phyloP scores from a whole-genome alignment of 2,113 vertebrate species.

The Accipiter virgatus region DNA sequence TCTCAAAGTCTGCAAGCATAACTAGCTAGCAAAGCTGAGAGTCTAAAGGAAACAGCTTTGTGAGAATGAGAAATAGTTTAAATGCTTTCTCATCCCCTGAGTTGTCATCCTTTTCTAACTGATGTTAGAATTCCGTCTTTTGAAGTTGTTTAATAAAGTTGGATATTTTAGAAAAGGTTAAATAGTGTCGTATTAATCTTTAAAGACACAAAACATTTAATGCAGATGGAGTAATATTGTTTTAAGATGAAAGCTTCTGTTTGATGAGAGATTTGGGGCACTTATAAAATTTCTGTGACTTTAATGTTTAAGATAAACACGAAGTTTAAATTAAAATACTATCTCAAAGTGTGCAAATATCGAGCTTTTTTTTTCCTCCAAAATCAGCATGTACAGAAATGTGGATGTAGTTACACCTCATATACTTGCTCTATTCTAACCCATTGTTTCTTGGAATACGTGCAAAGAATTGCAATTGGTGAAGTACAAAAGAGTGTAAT shows the following conservation, averaged over 20 bases:
- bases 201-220: conserved; percentile 30
- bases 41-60: conserved; percentile 40
- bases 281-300: neutral
- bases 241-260: conserved; percentile 53
- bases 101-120: conserved; percentile 43
- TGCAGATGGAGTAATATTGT: conserved; percentile 32
- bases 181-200: conserved; percentile 36
- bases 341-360: conserved; percentile 22
- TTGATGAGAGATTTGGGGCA: conserved; percentile 42
- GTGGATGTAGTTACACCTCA: neutral
- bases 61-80: conserved; percentile 36
- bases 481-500: neutral
- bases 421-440: neutral
- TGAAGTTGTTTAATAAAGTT: conserved; percentile 38
- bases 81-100: conserved; percentile 23
- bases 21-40: neutral
- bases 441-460: neutral
- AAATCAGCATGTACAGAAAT: neutral
- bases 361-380: neutral
- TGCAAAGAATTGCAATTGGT: neutral
- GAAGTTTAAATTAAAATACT: conserved; percentile 44
- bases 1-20: neutral
- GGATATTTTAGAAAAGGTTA: conserved; percentile 59
- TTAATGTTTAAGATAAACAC: conserved; percentile 23
- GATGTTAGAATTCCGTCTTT: neutral